Evolutionary conservation across 1,140 invertebrate genomes (phyloP).

Genomic region (Cotesia glomerata): DNA sequence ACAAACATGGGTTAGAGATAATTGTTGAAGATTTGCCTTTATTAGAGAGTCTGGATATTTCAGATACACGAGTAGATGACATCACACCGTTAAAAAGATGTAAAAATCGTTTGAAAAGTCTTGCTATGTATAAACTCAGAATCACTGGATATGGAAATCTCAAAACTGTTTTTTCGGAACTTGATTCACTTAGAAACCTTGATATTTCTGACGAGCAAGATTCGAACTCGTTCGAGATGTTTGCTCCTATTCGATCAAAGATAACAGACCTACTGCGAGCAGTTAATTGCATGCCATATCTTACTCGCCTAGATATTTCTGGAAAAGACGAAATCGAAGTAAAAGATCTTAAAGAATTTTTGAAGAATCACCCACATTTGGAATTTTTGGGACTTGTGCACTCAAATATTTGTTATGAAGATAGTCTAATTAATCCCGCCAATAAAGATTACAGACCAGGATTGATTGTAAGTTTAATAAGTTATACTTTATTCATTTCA

Average conservation of each 20-base stretch:
- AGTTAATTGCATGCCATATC: constrained; percentile 65
- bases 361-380: constrained; percentile 62
- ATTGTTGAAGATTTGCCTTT: constrained; percentile 73
- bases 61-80: constrained; percentile 72
- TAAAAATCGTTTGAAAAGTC: constrained; percentile 68
- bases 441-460: constrained; percentile 59
- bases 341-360: constrained; percentile 63
- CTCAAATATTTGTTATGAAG: constrained; percentile 68
- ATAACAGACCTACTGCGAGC: constrained; percentile 63
- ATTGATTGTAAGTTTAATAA: constrained; percentile 62
- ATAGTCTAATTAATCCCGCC: constrained; percentile 64
- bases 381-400: constrained; percentile 71
- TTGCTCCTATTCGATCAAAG: constrained; percentile 57
- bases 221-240: constrained; percentile 61
- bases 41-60: constrained; percentile 75
- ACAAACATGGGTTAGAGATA: constrained; percentile 72
- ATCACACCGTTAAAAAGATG: constrained; percentile 71
- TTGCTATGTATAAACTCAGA: constrained; percentile 73
- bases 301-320: constrained; percentile 75
- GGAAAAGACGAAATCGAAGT: constrained; percentile 67
- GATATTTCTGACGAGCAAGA: constrained; percentile 73
- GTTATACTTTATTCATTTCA: neutral
- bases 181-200: constrained; percentile 68
- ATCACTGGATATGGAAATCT: constrained; percentile 62
- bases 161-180: constrained; percentile 66